Base-by-base conservation (phyloP, 2,888 invertebrate genomes). In the Leucophenga maculata region DNA sequence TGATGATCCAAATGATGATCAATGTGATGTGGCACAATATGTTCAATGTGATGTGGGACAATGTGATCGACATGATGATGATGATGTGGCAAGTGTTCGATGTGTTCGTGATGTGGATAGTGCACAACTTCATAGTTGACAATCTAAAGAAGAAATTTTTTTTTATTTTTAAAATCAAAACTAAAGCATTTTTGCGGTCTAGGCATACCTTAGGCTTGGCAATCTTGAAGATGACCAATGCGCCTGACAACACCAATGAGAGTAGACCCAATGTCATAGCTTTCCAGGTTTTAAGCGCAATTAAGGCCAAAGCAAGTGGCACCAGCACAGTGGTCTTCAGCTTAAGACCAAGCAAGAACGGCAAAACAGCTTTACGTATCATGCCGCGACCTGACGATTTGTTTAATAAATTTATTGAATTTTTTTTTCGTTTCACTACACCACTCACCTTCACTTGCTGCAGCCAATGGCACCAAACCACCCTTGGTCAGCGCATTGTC, bases 271-370 rank as follows among this genome's bases (percentile, higher is more conserved):
- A 90, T 9, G 96, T 95, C 78, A 95, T 90, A 54, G 96, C 96
- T 88, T 96, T 96, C 96, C 96, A 96, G 16, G 96, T 95, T 88
- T 95, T 95, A 69, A 95, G 90, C 0, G 96, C 96, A 82, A 96
- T 95, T 70, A 95, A 89, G 46, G 94, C 94, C 69, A 96, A 90
- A 14, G 94, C 94, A 72, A 95, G 88, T 0, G 95, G 96, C 54
- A 95, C 94, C 79, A 96, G 88, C 39, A 95, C 94, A 20, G 95
- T 94, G 65, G 95, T 93, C 89, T 95, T 95, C 90, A 95, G 94
- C 88, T 95, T 96, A 74, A 96, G 90, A 74, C 95, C 96, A 78
- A 96, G 90, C 69, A 96, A 91, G 91, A 96, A 96, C 57, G 96
- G 95, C 79, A 95, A 91, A 85, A 95, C 90, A 65, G 95, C 93